Evolutionary conservation across 2,888 invertebrate genomes (phyloP).

Genomic region (Drosophila acutilabella): DNA sequence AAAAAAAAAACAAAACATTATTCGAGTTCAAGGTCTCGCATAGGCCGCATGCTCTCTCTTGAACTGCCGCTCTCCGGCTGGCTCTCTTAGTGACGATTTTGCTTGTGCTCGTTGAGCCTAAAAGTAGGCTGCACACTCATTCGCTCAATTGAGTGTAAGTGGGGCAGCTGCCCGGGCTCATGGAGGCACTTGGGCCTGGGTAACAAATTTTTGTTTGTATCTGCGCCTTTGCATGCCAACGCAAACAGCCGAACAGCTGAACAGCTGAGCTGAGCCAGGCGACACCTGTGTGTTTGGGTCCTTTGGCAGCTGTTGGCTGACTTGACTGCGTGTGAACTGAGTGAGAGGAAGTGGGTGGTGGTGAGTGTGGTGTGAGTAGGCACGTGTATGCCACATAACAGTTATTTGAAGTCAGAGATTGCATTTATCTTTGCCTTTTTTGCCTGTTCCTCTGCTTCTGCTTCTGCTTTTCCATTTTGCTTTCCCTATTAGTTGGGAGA

Average conservation of each 20-base stretch:
- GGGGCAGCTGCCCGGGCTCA: slow-evolving; percentile 43
- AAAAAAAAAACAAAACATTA: slow-evolving; percentile 28
- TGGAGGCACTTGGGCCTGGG: slow-evolving; percentile 55
- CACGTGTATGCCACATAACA: slow-evolving; percentile 68
- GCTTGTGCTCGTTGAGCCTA: slow-evolving; percentile 56
- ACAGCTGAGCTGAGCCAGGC: slow-evolving; percentile 54
- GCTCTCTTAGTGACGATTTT: background rate
- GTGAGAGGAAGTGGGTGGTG: background rate
- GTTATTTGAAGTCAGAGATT: slow-evolving; percentile 59
- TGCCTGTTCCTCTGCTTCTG: slow-evolving; percentile 17
- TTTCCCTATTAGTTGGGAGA: slow-evolving; percentile 24
- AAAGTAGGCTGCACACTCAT: slow-evolving; percentile 66
- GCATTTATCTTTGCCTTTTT: slow-evolving; percentile 62
- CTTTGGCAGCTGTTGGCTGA: slow-evolving; percentile 32
- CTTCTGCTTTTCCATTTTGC: slow-evolving; percentile 19
- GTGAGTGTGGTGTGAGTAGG: slow-evolving; percentile 19
- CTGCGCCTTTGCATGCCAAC: slow-evolving; percentile 36
- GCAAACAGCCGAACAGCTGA: slow-evolving; percentile 45
- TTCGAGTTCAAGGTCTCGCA: slow-evolving; percentile 84
- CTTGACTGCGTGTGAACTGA: background rate
- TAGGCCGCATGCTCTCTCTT: slow-evolving; percentile 83
- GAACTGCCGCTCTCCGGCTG: slow-evolving; percentile 11
- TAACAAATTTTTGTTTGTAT: slow-evolving; percentile 69
- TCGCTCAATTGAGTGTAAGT: slow-evolving; percentile 39
- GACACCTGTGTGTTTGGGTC: slow-evolving; percentile 33